Conservation (phyloP, 2,888 invertebrate genomes). For the Machimus rusticus region DNA sequence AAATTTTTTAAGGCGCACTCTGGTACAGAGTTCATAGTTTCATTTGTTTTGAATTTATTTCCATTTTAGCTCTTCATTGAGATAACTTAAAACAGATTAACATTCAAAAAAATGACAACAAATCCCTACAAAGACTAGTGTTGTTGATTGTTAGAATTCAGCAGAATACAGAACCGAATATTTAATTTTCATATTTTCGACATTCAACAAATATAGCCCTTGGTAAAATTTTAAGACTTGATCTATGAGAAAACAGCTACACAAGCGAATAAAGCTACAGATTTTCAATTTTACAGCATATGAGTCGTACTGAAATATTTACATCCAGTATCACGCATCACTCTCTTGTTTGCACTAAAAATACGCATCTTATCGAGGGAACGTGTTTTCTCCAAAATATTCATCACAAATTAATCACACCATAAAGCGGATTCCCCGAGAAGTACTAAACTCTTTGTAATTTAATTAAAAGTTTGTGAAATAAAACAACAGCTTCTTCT, state of each 20-base stretch:
- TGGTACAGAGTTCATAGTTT: neutral
- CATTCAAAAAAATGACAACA: neutral
- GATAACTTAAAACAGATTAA: neutral
- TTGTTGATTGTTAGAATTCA: neutral
- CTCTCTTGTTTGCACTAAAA: neutral
- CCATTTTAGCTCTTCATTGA: neutral
- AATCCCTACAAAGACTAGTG: neutral
- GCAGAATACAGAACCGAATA: neutral
- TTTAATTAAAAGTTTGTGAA: neutral
- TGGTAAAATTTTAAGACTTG: neutral
- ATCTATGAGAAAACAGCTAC: neutral
- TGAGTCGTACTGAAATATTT: neutral
- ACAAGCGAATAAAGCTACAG: neutral
- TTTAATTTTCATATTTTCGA: neutral
- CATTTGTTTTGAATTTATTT: neutral
- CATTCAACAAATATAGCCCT: neutral
- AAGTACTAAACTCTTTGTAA: neutral
- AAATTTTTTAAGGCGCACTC: neutral
- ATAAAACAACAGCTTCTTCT: neutral
- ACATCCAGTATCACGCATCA: neutral
- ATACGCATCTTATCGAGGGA: neutral
- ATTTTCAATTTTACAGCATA: neutral
- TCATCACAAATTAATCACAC: neutral
- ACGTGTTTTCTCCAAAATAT: neutral
- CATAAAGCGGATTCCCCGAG: neutral